Percentiles rank a stretch among this genome's conserved stretches.
These are phyloP conservation scores for Lasioglossum baleicum DNA, from an alignment of 1,140 invertebrate genomes.

Conservation along the genomic window DNA sequence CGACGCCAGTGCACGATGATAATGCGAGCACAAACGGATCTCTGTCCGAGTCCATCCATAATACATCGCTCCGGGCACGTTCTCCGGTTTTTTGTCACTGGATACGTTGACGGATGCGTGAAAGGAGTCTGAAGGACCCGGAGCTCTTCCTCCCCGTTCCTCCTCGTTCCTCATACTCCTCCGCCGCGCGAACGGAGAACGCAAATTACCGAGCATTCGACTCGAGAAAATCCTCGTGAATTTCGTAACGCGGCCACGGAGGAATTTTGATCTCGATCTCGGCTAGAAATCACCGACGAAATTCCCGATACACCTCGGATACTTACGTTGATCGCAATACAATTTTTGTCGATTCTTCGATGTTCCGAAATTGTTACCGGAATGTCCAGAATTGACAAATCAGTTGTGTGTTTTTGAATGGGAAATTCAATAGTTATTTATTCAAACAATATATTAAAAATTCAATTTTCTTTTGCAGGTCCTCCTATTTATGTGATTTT, in stretches of 20 bases:
- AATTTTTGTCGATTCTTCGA: no score
- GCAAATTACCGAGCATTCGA: not conserved
- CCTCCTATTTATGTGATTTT: no score
- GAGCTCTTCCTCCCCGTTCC: not conserved
- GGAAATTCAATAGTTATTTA: no score
- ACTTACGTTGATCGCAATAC: no score
- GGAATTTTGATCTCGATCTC: not conserved
- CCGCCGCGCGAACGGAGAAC: not conserved
- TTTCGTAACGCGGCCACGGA: not conserved
- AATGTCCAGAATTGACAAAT: no score
- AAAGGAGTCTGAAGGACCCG: constrained; percentile 32
- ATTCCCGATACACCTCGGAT: no score
- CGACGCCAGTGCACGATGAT: constrained; percentile 58
- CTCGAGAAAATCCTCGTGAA: not conserved
- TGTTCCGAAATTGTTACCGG: no score
- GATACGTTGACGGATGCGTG: constrained; percentile 55
- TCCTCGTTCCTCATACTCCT: no score
- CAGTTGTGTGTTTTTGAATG: no score
- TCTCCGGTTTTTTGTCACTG: constrained; percentile 69
- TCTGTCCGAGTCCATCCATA: constrained; percentile 68
- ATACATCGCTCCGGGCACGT: constrained; percentile 47
- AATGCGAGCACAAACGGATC: constrained; percentile 67
- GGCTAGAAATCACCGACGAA: not conserved
- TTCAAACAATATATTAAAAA: no score
- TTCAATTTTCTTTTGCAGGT: no score